A percentile compares a stretch with the other conserved stretches of the same genome.
Conservation (phyloP, 2,797 vertebrate genomes). For the Rousettus madagascariensis region DNA sequence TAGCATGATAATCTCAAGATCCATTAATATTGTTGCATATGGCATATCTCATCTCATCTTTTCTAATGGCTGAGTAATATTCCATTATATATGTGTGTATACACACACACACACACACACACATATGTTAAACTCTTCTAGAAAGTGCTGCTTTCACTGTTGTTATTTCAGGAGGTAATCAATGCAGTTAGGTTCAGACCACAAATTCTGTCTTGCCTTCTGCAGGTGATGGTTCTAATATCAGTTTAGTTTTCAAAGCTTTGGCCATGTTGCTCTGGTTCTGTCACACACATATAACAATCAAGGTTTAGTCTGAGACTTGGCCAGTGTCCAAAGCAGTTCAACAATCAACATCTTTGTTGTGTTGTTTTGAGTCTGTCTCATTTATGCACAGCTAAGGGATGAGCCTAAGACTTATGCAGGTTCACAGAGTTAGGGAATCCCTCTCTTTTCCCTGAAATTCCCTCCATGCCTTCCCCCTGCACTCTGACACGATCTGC, state of each 20-base stretch:
- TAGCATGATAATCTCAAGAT: too few species aligned
- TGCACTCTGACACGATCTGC: not conserved
- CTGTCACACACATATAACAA: not conserved
- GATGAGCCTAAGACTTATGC: not conserved
- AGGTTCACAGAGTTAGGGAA: not conserved
- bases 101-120: too few species aligned
- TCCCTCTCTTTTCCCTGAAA: not conserved
- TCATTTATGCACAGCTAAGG: not conserved
- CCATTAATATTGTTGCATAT: too few species aligned
- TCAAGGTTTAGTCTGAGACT: not conserved
- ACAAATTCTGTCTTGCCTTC: not conserved
- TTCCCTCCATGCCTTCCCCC: not conserved
- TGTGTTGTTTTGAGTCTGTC: not conserved
- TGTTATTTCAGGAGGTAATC: not conserved
- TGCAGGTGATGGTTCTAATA: not conserved
- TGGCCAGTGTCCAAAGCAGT: not conserved
- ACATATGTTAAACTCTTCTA: not conserved
- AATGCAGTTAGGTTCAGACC: not conserved
- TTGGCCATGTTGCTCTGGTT: not conserved
- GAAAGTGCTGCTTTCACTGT: not conserved
- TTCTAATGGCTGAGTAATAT: too few species aligned
- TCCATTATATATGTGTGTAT: too few species aligned
- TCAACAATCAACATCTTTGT: not conserved
- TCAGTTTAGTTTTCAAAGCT: not conserved
- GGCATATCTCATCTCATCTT: too few species aligned